These are phyloP conservation scores for Elanoides forficatus DNA, from an alignment of 2,113 vertebrate species.

Conservation along the genomic window DNA sequence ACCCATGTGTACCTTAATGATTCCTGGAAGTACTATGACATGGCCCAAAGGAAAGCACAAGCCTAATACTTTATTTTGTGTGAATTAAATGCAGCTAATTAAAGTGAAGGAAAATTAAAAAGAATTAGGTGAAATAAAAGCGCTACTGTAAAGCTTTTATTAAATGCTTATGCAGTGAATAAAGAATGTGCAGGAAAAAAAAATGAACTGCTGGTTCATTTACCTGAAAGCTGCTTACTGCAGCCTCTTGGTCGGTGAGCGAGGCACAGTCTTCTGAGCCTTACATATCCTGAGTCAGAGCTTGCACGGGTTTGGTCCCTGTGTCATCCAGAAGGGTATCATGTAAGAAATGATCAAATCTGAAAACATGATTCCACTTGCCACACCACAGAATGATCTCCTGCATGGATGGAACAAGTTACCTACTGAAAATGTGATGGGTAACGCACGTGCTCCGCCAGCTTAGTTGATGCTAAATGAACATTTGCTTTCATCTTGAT, in stretches of 20 bases:
- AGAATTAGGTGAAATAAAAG: slow-evolving; percentile 24
- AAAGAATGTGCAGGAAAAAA: neutral
- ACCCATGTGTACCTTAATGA: slow-evolving; percentile 45
- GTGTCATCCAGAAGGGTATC: neutral
- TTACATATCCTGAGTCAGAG: neutral
- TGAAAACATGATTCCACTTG: neutral
- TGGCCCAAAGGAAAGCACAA: slow-evolving; percentile 55
- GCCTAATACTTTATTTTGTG: slow-evolving; percentile 3
- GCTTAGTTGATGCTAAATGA: neutral
- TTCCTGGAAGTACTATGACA: slow-evolving; percentile 36
- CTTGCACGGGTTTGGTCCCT: neutral
- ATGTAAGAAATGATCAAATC: neutral
- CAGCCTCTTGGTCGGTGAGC: neutral
- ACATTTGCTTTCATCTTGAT: neutral
- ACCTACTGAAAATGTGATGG: neutral
- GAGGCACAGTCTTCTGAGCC: neutral
- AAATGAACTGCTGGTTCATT: neutral
- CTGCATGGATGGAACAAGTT: neutral
- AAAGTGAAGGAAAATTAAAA: slow-evolving; percentile 48
- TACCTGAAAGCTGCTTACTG: neutral
- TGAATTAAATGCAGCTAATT: slow-evolving; percentile 55
- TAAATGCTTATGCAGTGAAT: neutral
- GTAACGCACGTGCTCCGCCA: fast-evolving
- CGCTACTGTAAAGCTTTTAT: neutral
- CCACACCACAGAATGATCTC: neutral